Evolutionary conservation across 2,113 vertebrate genomes (phyloP).

Genomic region (Podocnemis expansa): DNA sequence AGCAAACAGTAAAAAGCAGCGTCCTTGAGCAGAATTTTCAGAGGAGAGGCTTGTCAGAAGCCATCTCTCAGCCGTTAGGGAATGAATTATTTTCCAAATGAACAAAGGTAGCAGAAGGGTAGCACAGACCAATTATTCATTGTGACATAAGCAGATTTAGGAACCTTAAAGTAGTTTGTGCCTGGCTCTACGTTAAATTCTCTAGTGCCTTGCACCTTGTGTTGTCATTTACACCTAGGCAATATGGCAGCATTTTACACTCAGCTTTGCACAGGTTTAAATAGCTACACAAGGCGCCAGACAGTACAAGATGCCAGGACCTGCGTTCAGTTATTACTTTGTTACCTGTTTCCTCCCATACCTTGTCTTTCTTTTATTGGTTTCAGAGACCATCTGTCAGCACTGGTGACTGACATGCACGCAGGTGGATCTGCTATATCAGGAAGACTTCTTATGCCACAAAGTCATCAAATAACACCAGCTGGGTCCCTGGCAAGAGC

Average conservation of each 20-base stretch:
- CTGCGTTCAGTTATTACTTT: background rate
- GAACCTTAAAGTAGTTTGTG: conserved; percentile 56
- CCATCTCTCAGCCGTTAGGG: conserved; percentile 58
- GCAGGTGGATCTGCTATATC: background rate
- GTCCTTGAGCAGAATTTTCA: conserved; percentile 70
- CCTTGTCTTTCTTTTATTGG: background rate
- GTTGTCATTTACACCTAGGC: background rate
- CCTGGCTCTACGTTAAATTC: conserved; percentile 21
- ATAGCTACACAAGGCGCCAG: background rate
- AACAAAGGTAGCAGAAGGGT: conserved; percentile 34
- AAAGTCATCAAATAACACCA: conserved; percentile 47
- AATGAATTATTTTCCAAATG: conserved; percentile 58
- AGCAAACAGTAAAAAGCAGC: conserved; percentile 60
- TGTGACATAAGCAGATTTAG: conserved; percentile 59
- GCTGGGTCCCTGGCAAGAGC: conserved; percentile 69
- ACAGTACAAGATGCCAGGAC: background rate
- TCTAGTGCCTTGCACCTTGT: conserved; percentile 52
- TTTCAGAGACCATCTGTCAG: background rate
- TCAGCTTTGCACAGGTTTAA: conserved; percentile 34
- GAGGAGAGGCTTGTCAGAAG: conserved; percentile 65
- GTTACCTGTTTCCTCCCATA: rapidly evolving
- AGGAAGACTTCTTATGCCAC: conserved; percentile 42
- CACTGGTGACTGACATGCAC: conserved; percentile 30
- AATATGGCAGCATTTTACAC: conserved; percentile 2
- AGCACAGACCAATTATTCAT: conserved; percentile 43